These are phyloP conservation scores for Standfussiana lucernea DNA, from an alignment of 2,888 invertebrate species.

Conservation along the genomic window DNA sequence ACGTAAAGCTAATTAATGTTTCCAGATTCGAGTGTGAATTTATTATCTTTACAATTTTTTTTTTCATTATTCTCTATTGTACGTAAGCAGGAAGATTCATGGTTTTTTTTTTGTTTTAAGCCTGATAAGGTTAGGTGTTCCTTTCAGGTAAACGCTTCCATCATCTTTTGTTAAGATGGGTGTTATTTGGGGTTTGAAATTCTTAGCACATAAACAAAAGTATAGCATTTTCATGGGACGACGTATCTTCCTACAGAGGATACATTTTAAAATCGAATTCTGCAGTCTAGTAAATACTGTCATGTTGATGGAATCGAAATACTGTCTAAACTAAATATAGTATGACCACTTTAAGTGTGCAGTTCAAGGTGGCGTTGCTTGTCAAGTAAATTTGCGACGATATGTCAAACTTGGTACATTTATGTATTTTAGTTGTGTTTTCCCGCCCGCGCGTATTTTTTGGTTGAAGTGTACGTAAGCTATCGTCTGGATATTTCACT, in stretches of 20 bases:
- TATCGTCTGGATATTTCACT: not conserved
- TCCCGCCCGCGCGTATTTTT: not conserved
- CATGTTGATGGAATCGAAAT: not conserved
- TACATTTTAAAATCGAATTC: not conserved
- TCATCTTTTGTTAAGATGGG: not conserved
- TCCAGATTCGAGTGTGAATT: slow-evolving; percentile 24
- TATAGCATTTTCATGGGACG: not conserved
- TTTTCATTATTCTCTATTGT: slow-evolving; percentile 23
- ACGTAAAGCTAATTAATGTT: slow-evolving; percentile 1
- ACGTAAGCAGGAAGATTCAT: slow-evolving; percentile 5
- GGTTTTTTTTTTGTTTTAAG: slow-evolving; percentile 1
- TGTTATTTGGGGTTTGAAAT: not conserved
- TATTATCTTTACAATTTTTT: slow-evolving; percentile 31
- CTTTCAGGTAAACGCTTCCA: not conserved
- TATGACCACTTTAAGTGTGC: not conserved
- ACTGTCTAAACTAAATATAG: not conserved
- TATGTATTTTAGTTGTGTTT: not conserved
- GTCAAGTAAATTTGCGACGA: not conserved
- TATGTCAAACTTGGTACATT: not conserved
- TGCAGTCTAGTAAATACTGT: not conserved
- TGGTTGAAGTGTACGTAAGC: not conserved
- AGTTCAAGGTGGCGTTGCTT: not conserved
- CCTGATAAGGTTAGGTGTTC: not conserved
- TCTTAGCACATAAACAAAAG: not conserved
- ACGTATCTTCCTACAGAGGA: not conserved